Evolutionary conservation across 2,888 invertebrate species (phyloP), one percentile per base, ranked within the genome.

Genomic region (Acrobasis consociella): DNA sequence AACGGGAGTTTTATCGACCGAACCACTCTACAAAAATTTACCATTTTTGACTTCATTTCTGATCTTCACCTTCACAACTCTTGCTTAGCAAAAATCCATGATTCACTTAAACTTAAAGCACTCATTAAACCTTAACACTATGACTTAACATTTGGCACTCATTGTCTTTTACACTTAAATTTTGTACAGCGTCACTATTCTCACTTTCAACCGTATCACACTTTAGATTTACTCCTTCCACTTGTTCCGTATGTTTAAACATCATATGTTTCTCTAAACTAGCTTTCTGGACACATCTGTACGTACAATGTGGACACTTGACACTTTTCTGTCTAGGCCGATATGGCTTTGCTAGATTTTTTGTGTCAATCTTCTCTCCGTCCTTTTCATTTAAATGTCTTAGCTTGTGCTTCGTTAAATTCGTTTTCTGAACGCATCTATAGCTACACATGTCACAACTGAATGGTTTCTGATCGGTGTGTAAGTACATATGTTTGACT

Each of bases 401-500:
- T 62, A 89, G 89, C 49, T 90, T 93, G 53, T 93, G 93, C 68
- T 93, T 93, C 0, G 91, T 93, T 9, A 93, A 64, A 60, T 93
- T 93, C 0, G 93, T 93, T 69, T 93, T 93, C 62, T 93, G 93
- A 0, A 93, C 93, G 59, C 93, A 93, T 1, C 87, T 75, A 60
- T 93, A 93, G 46, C 79, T 89, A 62, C 93, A 93, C 67, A 89
- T 71, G 49, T 93, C 93, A 64, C 93, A 93, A 11, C 90, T 86
- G 60, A 91, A 93, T 0, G 93, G 93, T 62, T 93, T 93, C 53
- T 93, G 89, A 38, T 93, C 91, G 0, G 93, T 93, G 49, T 93
- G 93, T 11, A 93, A 63, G 53, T 93, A 93, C 93, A 93, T 92
- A 58, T 93, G 93, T 69, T 93, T 93, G 0, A 93, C 93, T 72